Evolutionary conservation across 2,113 vertebrate genomes (phyloP).

Genomic region (Malurus alboscapulatus): DNA sequence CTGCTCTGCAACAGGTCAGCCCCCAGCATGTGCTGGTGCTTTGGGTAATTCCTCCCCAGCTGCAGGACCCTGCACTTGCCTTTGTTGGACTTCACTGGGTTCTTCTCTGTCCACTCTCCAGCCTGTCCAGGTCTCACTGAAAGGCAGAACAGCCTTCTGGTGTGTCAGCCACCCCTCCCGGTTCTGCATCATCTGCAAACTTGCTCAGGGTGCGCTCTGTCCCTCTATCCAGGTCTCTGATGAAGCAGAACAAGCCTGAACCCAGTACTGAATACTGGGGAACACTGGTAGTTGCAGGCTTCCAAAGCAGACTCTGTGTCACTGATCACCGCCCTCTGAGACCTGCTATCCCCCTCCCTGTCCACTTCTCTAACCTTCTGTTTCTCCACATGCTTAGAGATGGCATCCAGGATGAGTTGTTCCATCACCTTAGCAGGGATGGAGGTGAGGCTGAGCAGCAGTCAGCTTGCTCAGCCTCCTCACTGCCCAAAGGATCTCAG

Average conservation of each 20-base stretch:
- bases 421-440: no score
- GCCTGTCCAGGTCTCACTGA: background rate
- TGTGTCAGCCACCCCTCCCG: background rate
- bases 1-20: background rate
- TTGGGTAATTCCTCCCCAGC: background rate
- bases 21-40: background rate
- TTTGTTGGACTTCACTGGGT: background rate
- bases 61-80: background rate
- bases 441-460: background rate
- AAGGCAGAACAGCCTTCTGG: background rate
- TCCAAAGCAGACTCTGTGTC: background rate
- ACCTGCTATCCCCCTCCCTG: background rate
- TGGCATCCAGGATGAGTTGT: background rate
- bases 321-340: no score
- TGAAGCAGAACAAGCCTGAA: background rate
- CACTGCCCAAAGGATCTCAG: background rate
- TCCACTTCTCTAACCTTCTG: background rate
- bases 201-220: accelerated
- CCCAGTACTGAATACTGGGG: background rate
- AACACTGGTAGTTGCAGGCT: background rate
- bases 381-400: background rate
- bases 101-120: background rate
- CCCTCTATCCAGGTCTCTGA: background rate
- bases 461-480: background rate
- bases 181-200: background rate